These are phyloP conservation scores for Eilema griseolum DNA, from an alignment of 2,888 invertebrate species.

Conservation along the genomic window DNA sequence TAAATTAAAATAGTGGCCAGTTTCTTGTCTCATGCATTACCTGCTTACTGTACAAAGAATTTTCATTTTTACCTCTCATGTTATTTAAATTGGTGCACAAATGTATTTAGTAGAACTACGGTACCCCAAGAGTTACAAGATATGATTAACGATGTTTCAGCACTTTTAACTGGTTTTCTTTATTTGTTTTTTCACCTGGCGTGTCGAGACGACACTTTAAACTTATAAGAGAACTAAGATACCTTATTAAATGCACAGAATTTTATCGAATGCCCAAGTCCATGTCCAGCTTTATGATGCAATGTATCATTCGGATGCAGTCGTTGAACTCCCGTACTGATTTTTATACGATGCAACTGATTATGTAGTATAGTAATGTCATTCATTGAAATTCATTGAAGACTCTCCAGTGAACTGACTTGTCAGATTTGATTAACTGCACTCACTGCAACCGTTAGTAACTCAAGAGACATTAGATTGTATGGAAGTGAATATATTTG, in stretches of 20 bases:
- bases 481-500: neutral
- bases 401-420: neutral
- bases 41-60: neutral
- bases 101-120: too few species aligned
- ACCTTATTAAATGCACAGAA: neutral
- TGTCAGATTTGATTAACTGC: neutral
- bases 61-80: too few species aligned
- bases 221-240: neutral
- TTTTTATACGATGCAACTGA: conserved; percentile 44
- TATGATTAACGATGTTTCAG: neutral
- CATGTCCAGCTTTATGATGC: conserved; percentile 42
- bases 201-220: neutral
- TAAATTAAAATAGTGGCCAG: neutral
- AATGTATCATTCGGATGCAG: conserved; percentile 48
- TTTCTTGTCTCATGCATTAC: neutral
- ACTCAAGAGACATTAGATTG: neutral
- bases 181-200: too few species aligned
- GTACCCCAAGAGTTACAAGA: neutral
- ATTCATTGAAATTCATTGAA: conserved; percentile 16
- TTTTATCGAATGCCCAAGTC: neutral
- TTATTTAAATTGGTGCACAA: too few species aligned
- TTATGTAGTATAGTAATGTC: conserved; percentile 24
- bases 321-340: conserved; percentile 54
- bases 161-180: neutral
- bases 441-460: neutral